Evolutionary conservation across 2,888 invertebrate species (phyloP), one percentile per base, ranked within the genome.

Genomic region (Anticlea derivata): DNA sequence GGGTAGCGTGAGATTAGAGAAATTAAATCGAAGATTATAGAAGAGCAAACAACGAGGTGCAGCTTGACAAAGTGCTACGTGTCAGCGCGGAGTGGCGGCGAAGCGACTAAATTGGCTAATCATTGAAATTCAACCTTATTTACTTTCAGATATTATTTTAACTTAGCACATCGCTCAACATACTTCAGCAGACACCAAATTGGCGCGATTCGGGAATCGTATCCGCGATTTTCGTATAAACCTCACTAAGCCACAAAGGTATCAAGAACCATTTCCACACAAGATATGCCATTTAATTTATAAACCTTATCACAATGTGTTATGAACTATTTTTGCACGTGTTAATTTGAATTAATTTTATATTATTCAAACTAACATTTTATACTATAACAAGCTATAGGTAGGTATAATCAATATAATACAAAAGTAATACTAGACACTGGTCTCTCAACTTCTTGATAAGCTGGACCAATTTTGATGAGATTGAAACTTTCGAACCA

Each of bases 251-350:
- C 33, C 33, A 34, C 26, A 38, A 38, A 10, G 44, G 12, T 8
- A 17, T 17, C 22, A 30, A 22, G 13, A 47, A 24, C 37, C 61
- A 55, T 47, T 56, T 31, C 53, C 47, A 57, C 59, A 62, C 51
- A 46, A 66, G 71, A 75, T 76, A 75, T 77, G 75, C 69, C 65
- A 69, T 70, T 64, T 57, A 44, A 54, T 64, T 62, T 63, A 70
- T 55, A 65, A 66, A 61, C 58, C 70, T 68, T 79, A 80, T 79
- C 76, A 80, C 78, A 74, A 66, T 61, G 55, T 69, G 63, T 73
- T 70, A 74, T 69, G 64, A 68, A 63, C 63, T 60, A 65, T 51
- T 43, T 62, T 61, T 61, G 61, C 60, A 60, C 58, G 44, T 44
- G 49, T 56, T 41, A 46, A 27, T 44, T n/a, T n/a, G n/a, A 45